Evolutionary conservation across 2,888 invertebrate genomes (phyloP).

Genomic region (Itoplectis maculator): DNA sequence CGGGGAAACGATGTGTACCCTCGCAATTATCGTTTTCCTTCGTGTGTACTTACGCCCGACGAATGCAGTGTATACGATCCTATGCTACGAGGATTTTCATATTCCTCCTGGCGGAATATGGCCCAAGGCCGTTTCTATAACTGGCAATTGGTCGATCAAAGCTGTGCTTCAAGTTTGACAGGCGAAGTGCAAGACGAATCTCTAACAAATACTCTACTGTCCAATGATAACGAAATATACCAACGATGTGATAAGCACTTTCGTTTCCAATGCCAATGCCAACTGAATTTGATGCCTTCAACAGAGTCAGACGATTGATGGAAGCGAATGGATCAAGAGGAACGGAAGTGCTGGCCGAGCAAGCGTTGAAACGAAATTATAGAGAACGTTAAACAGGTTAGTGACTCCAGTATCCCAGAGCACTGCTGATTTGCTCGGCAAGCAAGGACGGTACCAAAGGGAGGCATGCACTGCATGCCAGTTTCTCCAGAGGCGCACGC

Average conservation of each 20-base stretch:
- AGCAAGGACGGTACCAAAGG: slow-evolving; percentile 20
- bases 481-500: background rate
- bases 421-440: slow-evolving; percentile 18
- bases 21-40: slow-evolving; percentile 59
- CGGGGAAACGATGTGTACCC: slow-evolving; percentile 52
- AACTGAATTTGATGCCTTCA: background rate
- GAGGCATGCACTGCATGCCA: slow-evolving; percentile 1
- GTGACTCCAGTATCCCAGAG: background rate
- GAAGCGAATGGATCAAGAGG: background rate
- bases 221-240: background rate
- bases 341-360: background rate
- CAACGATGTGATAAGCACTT: background rate
- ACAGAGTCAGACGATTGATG: background rate
- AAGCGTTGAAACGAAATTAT: background rate
- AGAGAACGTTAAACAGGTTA: slow-evolving; percentile 37
- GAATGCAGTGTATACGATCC: slow-evolving; percentile 5
- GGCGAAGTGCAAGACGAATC: background rate
- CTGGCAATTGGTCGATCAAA: slow-evolving; percentile 35
- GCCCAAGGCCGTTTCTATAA: slow-evolving; percentile 48
- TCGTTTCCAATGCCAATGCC: background rate
- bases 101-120: slow-evolving; percentile 24
- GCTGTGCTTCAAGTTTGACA: slow-evolving; percentile 25
- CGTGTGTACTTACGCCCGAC: slow-evolving; percentile 22
- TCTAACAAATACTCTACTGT: background rate
- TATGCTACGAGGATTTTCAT: slow-evolving; percentile 40